Evolutionary conservation across 2,888 invertebrate species (phyloP).

Genomic region (Nymphalis polychloros): DNA sequence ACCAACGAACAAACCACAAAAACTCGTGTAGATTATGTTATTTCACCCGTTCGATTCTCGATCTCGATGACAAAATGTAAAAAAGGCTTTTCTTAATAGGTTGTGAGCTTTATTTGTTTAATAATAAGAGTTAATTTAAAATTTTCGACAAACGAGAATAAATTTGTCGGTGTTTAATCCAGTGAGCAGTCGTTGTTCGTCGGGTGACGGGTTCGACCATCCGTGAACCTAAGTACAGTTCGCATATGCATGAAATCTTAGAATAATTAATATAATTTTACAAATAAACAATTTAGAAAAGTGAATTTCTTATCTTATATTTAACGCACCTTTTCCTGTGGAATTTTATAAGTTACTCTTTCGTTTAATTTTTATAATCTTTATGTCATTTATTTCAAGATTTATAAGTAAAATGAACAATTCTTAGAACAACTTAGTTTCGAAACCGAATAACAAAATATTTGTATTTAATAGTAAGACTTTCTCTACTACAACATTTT

Average conservation of each 20-base stretch:
- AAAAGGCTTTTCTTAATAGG: slow-evolving; percentile 24
- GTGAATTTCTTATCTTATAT: neutral
- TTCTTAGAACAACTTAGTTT: no score
- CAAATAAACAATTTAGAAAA: neutral
- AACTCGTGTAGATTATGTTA: slow-evolving; percentile 62
- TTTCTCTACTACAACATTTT: neutral
- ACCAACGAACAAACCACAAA: slow-evolving; percentile 62
- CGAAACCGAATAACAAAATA: neutral
- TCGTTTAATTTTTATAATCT: no score
- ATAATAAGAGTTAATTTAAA: slow-evolving; percentile 29
- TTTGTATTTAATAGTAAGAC: neutral
- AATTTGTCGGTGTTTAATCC: slow-evolving; percentile 55
- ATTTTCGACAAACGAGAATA: slow-evolving; percentile 32
- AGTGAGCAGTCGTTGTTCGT: slow-evolving; percentile 54
- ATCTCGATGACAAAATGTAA: slow-evolving; percentile 40
- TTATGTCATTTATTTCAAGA: no score
- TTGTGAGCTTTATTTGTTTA: slow-evolving; percentile 38
- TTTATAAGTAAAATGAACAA: no score
- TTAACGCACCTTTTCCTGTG: neutral
- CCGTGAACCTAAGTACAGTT: slow-evolving; percentile 64
- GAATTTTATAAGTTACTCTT: no score
- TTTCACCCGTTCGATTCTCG: slow-evolving; percentile 58
- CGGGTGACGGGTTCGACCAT: slow-evolving; percentile 67
- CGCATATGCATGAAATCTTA: slow-evolving; percentile 42
- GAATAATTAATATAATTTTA: neutral